phyloP scores from a whole-genome alignment of 2,888 invertebrate genomes.

The Ferdinandea cuprea region DNA sequence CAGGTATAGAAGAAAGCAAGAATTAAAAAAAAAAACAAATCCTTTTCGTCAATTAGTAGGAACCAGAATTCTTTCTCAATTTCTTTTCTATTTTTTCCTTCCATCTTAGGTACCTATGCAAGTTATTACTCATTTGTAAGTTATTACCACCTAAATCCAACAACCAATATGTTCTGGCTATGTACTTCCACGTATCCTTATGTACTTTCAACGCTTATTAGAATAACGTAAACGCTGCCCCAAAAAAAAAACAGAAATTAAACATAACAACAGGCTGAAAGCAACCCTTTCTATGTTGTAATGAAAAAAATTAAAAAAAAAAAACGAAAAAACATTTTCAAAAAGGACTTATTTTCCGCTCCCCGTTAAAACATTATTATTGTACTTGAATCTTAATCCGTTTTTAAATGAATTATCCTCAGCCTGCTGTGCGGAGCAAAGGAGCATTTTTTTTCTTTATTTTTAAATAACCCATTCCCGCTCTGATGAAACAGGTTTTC shows the following conservation, averaged over 20 bases:
- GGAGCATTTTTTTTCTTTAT: slow-evolving; percentile 32
- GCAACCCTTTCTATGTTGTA: slow-evolving; percentile 58
- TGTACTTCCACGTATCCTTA: slow-evolving; percentile 43
- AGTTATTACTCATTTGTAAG: slow-evolving; percentile 71
- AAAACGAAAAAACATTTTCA: slow-evolving; percentile 20
- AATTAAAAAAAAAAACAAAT: slow-evolving; percentile 51
- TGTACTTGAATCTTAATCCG: slow-evolving; percentile 72
- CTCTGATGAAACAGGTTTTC: slow-evolving; percentile 59
- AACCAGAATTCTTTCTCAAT: slow-evolving; percentile 48
- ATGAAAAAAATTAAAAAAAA: too few species aligned
- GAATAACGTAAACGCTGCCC: slow-evolving; percentile 38
- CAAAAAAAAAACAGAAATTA: slow-evolving; percentile 24
- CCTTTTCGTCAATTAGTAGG: slow-evolving; percentile 74
- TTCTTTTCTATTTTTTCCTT: slow-evolving; percentile 18
- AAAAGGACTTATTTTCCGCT: slow-evolving; percentile 20
- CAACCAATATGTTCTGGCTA: slow-evolving; percentile 32
- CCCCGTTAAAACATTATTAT: slow-evolving; percentile 57
- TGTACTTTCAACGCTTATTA: slow-evolving; percentile 43
- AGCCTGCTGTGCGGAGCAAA: slow-evolving; percentile 40
- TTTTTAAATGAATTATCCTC: slow-evolving; percentile 72
- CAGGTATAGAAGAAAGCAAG: slow-evolving; percentile 28
- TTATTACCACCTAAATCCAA: slow-evolving; percentile 45
- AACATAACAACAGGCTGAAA: too few species aligned
- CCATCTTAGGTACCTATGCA: slow-evolving; percentile 42
- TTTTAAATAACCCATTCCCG: too few species aligned